Percentiles rank a stretch among this genome's conserved stretches.
Conservation (phyloP, 2,888 invertebrate genomes). For the Agrotis exclamationis region DNA sequence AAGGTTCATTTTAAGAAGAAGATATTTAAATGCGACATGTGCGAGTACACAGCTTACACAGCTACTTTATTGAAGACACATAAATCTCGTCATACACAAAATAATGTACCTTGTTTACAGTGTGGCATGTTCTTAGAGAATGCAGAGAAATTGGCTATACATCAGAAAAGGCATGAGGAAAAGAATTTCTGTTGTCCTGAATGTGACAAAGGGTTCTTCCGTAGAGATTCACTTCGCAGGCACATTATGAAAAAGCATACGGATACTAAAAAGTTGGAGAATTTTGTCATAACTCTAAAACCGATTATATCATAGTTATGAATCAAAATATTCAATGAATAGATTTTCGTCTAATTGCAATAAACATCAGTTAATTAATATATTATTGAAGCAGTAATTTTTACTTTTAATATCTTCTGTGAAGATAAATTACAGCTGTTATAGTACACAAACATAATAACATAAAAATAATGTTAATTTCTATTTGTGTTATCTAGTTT, state of each 20-base stretch:
- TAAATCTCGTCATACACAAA: conserved; percentile 72
- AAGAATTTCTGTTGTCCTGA: conserved; percentile 76
- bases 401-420: neutral
- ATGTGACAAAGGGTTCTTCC: conserved; percentile 76
- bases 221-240: conserved; percentile 61
- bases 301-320: conserved; percentile 36
- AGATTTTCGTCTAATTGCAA: neutral
- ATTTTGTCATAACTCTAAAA: conserved; percentile 37
- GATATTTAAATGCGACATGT: conserved; percentile 75
- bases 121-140: conserved; percentile 81
- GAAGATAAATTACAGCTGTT: neutral
- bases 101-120: conserved; percentile 74
- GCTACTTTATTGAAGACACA: conserved; percentile 72
- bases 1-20: conserved; percentile 73
- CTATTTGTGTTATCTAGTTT: neutral
- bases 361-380: neutral
- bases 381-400: neutral
- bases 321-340: neutral
- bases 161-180: conserved; percentile 78
- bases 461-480: neutral
- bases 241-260: conserved; percentile 37
- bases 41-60: conserved; percentile 73
- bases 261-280: conserved; percentile 17
- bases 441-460: neutral
- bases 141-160: conserved; percentile 72